phyloP scores from a whole-genome alignment of 1,140 invertebrate species.

The Drosophila littoralis region DNA sequence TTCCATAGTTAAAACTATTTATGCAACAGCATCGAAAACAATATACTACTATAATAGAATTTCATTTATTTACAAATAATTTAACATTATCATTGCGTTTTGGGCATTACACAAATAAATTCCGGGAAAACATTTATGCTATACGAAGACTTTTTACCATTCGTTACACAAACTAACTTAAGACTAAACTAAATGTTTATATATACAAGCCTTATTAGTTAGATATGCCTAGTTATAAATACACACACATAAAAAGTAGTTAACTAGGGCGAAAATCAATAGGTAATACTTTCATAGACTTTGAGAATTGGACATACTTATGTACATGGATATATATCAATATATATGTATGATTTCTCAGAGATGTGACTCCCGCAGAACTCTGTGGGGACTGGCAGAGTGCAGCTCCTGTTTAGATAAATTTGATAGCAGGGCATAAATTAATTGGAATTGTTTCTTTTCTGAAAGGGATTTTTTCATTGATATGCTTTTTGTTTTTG shows the following conservation, averaged over 20 bases:
- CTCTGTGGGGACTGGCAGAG: slow-evolving; percentile 65
- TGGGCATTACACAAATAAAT: slow-evolving; percentile 53
- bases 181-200: slow-evolving; percentile 7
- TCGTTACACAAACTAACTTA: slow-evolving; percentile 13
- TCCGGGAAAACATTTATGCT: slow-evolving; percentile 46
- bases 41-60: slow-evolving; percentile 32
- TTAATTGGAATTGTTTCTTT: slow-evolving; percentile 40
- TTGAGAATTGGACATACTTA: slow-evolving; percentile 5
- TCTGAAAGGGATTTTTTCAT: slow-evolving; percentile 2
- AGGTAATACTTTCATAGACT: slow-evolving; percentile 75
- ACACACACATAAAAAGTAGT: slow-evolving; percentile 35
- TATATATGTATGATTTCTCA: slow-evolving; percentile 55
- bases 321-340: slow-evolving; percentile 38
- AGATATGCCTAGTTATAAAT: slow-evolving; percentile 58
- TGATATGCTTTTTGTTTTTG: background rate
- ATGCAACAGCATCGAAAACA: slow-evolving; percentile 47
- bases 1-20: slow-evolving; percentile 35
- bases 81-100: slow-evolving; percentile 48
- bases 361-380: slow-evolving; percentile 80
- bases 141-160: slow-evolving; percentile 29
- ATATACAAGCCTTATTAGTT: slow-evolving; percentile 44
- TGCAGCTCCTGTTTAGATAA: slow-evolving; percentile 80
- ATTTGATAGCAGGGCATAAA: slow-evolving; percentile 58
- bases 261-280: slow-evolving; percentile 60
- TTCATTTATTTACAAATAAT: slow-evolving; percentile 61